phyloP scores from a whole-genome alignment of 2,113 vertebrate species.

The Nyctereutes procyonoides region DNA sequence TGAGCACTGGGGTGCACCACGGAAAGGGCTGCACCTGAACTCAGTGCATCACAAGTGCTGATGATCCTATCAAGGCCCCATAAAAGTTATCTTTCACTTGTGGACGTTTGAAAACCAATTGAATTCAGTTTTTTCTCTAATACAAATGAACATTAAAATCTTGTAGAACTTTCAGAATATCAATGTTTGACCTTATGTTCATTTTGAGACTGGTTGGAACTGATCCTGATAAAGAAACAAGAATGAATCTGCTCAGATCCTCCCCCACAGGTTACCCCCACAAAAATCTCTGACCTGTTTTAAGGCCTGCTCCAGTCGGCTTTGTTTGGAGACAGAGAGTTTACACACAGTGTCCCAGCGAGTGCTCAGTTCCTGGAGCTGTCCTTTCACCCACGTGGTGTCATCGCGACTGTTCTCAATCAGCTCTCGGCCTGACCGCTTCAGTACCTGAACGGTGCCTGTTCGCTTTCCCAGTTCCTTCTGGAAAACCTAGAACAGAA shows the following conservation, averaged over 20 bases:
- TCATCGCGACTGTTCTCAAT: conserved; percentile 96
- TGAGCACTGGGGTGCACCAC: background rate
- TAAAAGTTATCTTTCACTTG: conserved; percentile 14
- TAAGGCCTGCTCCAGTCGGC: conserved; percentile 94
- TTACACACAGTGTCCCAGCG: conserved; percentile 98
- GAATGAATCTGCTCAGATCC: background rate
- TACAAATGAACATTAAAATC: background rate
- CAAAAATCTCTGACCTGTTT: conserved; percentile 91
- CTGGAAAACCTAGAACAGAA: conserved; percentile 92
- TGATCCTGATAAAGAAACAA: background rate
- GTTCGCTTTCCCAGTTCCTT: conserved; percentile 98
- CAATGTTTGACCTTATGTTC: background rate
- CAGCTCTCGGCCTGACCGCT: conserved; percentile 96
- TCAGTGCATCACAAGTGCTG: background rate
- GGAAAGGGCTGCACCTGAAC: background rate
- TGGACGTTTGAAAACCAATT: conserved; percentile 40
- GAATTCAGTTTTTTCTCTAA: background rate
- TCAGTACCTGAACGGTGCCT: conserved; percentile 94
- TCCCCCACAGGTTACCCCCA: background rate
- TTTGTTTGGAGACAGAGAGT: conserved; percentile 96
- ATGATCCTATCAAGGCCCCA: background rate
- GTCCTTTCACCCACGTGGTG: conserved; percentile 98
- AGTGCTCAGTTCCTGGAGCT: conserved; percentile 97
- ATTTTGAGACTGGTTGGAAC: background rate
- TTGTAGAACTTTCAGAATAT: background rate